Evolutionary conservation across 2,113 vertebrate species (phyloP).

Genomic region (Hippocampus guttulatus): DNA sequence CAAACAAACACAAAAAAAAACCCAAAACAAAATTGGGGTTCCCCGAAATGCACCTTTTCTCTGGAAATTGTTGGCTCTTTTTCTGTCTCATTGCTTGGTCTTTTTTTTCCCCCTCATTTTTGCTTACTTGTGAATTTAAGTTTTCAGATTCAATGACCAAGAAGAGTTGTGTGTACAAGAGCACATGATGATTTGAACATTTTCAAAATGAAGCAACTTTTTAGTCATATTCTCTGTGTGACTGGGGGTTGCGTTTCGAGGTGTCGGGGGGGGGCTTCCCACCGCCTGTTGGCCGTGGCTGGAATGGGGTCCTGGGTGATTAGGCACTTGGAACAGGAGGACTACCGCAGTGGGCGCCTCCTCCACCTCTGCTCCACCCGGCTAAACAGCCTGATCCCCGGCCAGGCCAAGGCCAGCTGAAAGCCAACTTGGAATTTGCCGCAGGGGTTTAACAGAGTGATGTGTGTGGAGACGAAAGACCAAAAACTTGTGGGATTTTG

Average conservation of each 20-base stretch:
- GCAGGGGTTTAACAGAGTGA: neutral
- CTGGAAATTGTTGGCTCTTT: neutral
- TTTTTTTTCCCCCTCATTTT: neutral
- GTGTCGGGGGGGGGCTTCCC: neutral
- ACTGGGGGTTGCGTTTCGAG: neutral
- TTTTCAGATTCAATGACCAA: no score
- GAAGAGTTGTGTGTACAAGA: no score
- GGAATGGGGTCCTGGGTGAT: neutral
- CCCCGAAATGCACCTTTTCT: neutral
- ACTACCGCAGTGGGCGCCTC: neutral
- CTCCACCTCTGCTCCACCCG: neutral
- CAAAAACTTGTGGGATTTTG: neutral
- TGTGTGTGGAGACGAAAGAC: neutral
- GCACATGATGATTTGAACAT: no score
- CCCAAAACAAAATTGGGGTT: no score
- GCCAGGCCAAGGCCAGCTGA: neutral
- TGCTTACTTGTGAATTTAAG: no score
- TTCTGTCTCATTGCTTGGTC: neutral
- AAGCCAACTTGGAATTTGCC: neutral
- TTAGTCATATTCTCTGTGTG: no score
- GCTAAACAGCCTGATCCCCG: neutral
- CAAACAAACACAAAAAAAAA: no score
- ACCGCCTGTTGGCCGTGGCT: neutral
- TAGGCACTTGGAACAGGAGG: neutral
- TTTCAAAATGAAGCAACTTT: no score